Evolutionary conservation across 2,797 vertebrate genomes (phyloP), one percentile per base, ranked within the genome.

Genomic region (Gephyroberyx darwinii): DNA sequence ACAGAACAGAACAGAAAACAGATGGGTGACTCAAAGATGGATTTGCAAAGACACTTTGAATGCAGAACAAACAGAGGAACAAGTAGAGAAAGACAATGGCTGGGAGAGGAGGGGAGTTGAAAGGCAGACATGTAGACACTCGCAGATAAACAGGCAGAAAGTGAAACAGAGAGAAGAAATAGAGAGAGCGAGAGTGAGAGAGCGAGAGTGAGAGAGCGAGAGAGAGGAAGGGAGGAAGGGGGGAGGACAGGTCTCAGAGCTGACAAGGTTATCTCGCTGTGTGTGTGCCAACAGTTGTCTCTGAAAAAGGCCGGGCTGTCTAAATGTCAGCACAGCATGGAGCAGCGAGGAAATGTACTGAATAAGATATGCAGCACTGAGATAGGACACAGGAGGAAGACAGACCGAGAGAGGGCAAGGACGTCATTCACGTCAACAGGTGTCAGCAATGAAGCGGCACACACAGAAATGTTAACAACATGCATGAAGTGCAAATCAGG

Each of bases 251-350:
- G 79, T 60, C 78, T 75, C 43, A 20, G 47, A 68, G 75, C 37
- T 56, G 77, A 86, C 84, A 83, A 81, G 84, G 86, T 87, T 85
- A 87, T 88, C 70, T 71, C 7, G 51, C 8, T n/a, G 19, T 8
- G 51, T 26, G 39, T 33, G 76, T 43, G 73, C 77, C 77, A 81
- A 53, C 71, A 69, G 71, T 55, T 72, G 56, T 61, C 71, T 84
- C 62, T 79, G 80, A 78, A 81, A 75, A 80, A 53, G 68, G 69
- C 57, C 2, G 7, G 74, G 19, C 78, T 71, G 78, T 84, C 78
- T 74, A 79, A 87, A 89, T 88, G 82, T 86, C 86, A 84, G 74
- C 83, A 35, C 64, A 68, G 75, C 75, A 69, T 33, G 50, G 53
- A 73, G 78, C 71, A 56, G 68, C 3, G 33, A 50, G 73, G 81